Base-by-base conservation (phyloP, 2,888 invertebrate genomes). In the Diogma glabrata region DNA sequence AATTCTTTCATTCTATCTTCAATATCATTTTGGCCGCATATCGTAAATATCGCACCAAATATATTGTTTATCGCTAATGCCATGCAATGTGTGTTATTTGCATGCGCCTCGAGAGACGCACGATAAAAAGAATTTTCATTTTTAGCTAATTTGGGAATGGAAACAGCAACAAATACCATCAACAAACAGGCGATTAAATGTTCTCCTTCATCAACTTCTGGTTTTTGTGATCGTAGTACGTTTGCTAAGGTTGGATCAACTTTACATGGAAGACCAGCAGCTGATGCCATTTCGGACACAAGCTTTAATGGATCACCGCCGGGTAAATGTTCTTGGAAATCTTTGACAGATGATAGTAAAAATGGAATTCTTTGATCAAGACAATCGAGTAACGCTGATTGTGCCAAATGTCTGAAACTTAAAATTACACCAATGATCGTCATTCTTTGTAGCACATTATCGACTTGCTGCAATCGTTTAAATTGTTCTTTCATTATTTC, bases 41-140 rank as follows among this genome's bases (percentile, higher is more conserved):
- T 88, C 2, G 94, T 92, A 64, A 99, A 99, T 50, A 99, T 72
- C 2, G 97, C 96, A 16, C 94, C 95, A 63, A 96, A 96, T 55
- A 96, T 89, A 60, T 90, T 88, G 64, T 94, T 95, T 33, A 97
- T 88, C 0, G 96, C 95, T 43, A 91, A 82, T 2, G 97, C 94
- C 78, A 99, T 87, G 65, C 99, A 99, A 67, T 99, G 99, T 55
- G 92, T 93, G 67, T 99, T 99, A 71, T 99, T 99, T n/a, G 91
- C 84, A 66, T 99, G 96, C 0, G 94, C 95, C 73, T 89, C 86
- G 52, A 88, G 72, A 1, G 89, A 87, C 1, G 91, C 87, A 53
- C 88, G 76, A 65, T 90, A 91, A 61, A 91, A 89, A 0, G 94
- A 91, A 50, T 82, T 83, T 54, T 96, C 95, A 60, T 83, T 87